A percentile compares a stretch with the other conserved stretches of the same genome.
These are phyloP conservation scores for Bibio marci DNA, from an alignment of 2,888 invertebrate genomes.

Conservation along the genomic window DNA sequence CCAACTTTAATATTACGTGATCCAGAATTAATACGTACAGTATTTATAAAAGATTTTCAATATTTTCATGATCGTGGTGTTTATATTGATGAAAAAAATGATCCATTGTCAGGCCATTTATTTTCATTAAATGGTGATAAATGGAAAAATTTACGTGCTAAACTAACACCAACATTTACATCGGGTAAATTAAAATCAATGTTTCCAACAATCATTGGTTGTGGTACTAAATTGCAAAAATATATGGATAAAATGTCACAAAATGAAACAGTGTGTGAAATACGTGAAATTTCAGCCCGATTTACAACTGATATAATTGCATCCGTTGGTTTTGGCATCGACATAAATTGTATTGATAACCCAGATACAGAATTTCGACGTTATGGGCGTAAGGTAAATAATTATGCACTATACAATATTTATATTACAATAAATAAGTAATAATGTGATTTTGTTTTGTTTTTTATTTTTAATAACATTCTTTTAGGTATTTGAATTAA, in stretches of 20 bases:
- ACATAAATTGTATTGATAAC: conserved; percentile 15
- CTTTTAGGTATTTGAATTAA: conserved; percentile 13
- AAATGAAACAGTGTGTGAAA: conserved; percentile 26
- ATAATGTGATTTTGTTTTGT: too few relatives aligned
- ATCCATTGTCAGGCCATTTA: conserved; percentile 37
- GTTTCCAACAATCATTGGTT: conserved; percentile 35
- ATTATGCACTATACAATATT: too few relatives aligned
- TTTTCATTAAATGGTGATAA: conserved; percentile 36
- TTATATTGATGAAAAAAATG: conserved; percentile 34
- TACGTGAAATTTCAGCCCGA: conserved; percentile 19
- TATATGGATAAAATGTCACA: conserved; percentile 23
- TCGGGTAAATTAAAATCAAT: conserved; percentile 42
- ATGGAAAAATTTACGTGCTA: conserved; percentile 40
- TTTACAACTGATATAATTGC: conserved; percentile 22
- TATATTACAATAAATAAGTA: too few relatives aligned
- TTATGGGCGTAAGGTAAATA: conserved; percentile 11
- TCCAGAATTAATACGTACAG: conserved; percentile 37
- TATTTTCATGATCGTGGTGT: conserved; percentile 41
- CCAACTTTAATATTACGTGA: conserved; percentile 38
- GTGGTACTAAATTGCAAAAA: conserved; percentile 31
- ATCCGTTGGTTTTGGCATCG: conserved; percentile 21
- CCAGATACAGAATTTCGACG: conserved; percentile 14
- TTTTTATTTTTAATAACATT: too few relatives aligned
- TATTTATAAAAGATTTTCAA: conserved; percentile 39
- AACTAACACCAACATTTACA: conserved; percentile 42